phyloP scores from a whole-genome alignment of 2,797 vertebrate genomes.

The Cossypha heuglini region DNA sequence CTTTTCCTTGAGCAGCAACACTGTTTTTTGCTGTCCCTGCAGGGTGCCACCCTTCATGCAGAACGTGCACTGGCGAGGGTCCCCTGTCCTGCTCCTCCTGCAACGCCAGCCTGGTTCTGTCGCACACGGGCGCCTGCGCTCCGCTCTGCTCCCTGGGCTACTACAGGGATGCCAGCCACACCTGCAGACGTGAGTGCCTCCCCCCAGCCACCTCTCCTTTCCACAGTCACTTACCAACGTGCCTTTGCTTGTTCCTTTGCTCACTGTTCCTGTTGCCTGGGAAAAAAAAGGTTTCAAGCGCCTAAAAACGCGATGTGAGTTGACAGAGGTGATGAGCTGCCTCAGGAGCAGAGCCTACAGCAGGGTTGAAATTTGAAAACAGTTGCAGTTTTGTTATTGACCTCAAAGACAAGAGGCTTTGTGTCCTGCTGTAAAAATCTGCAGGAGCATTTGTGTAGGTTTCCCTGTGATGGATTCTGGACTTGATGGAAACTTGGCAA shows the following conservation, averaged over 20 bases:
- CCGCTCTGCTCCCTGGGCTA: constrained; percentile 79
- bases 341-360: not conserved
- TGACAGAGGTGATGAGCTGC: not conserved
- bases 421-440: not conserved
- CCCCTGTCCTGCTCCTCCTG: constrained; percentile 86
- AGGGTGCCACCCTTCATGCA: constrained; percentile 90
- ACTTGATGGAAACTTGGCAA: not conserved
- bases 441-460: not conserved
- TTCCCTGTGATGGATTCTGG: not conserved
- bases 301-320: not conserved
- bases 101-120: constrained; percentile 68
- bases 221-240: rapidly evolving
- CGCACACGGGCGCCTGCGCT: constrained; percentile 79
- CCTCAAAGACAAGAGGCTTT: not conserved
- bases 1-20: not conserved
- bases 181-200: constrained; percentile 82
- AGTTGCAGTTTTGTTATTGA: not conserved
- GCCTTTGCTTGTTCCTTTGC: not conserved
- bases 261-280: not conserved
- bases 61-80: constrained; percentile 77
- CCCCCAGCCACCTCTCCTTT: not conserved
- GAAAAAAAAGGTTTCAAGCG: not conserved
- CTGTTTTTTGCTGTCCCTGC: not conserved
- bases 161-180: constrained; percentile 74
- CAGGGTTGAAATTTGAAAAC: not conserved